These are phyloP conservation scores for Drosophila macrothrix DNA, from an alignment of 2,888 invertebrate genomes.

Conservation along the genomic window DNA sequence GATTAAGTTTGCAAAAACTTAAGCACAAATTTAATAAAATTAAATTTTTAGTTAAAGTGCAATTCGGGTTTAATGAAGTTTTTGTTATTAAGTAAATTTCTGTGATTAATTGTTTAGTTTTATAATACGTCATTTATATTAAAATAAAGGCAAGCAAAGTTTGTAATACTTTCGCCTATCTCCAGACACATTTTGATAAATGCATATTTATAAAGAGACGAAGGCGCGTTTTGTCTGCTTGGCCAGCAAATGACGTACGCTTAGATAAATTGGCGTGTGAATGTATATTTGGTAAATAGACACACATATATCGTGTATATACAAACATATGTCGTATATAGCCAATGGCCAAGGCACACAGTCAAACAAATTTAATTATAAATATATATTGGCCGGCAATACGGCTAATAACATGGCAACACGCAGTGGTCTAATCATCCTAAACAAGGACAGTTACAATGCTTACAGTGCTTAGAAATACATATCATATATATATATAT, in stretches of 20 bases:
- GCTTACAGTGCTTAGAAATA: slow-evolving; percentile 1
- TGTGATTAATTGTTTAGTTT: not conserved
- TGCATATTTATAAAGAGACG: slow-evolving; percentile 2
- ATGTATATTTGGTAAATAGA: slow-evolving; percentile 38
- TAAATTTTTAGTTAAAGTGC: not conserved
- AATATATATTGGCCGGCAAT: slow-evolving; percentile 42
- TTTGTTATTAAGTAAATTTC: not conserved
- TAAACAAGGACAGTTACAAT: slow-evolving; percentile 38
- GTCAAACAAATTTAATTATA: slow-evolving; percentile 45
- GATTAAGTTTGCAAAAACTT: slow-evolving; percentile 14
- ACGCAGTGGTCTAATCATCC: slow-evolving; percentile 37
- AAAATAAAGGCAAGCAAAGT: not conserved
- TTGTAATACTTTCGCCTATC: not conserved
- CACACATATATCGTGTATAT: slow-evolving; percentile 14
- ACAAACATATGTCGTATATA: slow-evolving; percentile 49
- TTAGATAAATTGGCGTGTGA: slow-evolving; percentile 36
- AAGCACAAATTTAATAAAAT: not conserved
- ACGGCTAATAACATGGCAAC: slow-evolving; percentile 57
- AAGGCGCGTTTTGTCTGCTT: slow-evolving; percentile 29
- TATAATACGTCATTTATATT: no score
- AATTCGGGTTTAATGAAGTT: not conserved
- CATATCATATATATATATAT: not conserved
- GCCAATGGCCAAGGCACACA: slow-evolving; percentile 58
- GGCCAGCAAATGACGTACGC: slow-evolving; percentile 62
- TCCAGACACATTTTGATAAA: not conserved